Base-by-base conservation (phyloP, 2,888 invertebrate species). In the Agrenia bidenticulata region DNA sequence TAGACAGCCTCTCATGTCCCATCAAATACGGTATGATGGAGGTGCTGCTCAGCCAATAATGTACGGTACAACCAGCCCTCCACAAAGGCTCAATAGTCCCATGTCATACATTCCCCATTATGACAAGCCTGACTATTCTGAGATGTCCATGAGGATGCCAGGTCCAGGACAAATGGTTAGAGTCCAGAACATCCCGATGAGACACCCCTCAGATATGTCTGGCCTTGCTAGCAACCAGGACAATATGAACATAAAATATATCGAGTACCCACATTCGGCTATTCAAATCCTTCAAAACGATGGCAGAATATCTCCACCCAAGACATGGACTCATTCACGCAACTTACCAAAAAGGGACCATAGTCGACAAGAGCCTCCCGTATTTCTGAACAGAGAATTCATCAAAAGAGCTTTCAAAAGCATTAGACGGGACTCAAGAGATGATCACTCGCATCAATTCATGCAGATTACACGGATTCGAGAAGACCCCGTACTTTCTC, bases 281-380 rank as follows among this genome's bases (percentile, higher is more conserved):
- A 24, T 51, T 24, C 51, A 51, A 24, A 39, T 57, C 13, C 11
- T 39, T n/a, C 21, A 21, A 21, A 57, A 41, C 21, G 57, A 57
- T 23, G 57, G 57, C 4, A 37, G 57, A 19, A 2, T 4, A 15
- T 7, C 21, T 19, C 53, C 65, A 49, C 42, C 55, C n/a, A 57
- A 61, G 15, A 21, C 53, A 50, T 70, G 73, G 69, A 61, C 69
- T 5, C 75, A 73, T 23, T 59, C 68, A 13, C 55, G 76, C 27
- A 76, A 74, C 57, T 42, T 76, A 11, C 74, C 76, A 2, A 76
- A 76, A 60, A 50, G 76, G 51, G 76, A 74, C 21, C 51, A 51
- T 23, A 51, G 24, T 15, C 23, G 51, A 7, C 51, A 51, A 23
- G 23, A 24, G 7, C 51, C 21, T 4, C 15, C n/a, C 15, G 4